A percentile compares a stretch with the other conserved stretches of the same genome.
Evolutionary conservation across 2,888 invertebrate genomes (phyloP).

Genomic region (Erynnis tages): DNA sequence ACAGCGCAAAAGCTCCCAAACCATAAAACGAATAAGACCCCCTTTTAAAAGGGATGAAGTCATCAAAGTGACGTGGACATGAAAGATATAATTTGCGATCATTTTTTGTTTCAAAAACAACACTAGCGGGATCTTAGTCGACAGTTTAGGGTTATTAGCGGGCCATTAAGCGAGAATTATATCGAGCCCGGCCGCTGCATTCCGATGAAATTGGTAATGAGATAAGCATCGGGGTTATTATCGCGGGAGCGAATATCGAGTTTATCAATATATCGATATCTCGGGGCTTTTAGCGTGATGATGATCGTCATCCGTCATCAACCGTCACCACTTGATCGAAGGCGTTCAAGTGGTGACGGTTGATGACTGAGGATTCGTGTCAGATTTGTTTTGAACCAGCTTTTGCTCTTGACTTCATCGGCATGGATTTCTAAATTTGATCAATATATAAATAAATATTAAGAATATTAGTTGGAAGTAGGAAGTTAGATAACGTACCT

Average conservation of each 20-base stretch:
- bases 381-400: no score
- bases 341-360: no score
- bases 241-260: constrained; percentile 35
- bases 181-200: constrained; percentile 60
- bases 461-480: no score
- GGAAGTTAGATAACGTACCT: no score
- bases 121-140: constrained; percentile 45
- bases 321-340: no score
- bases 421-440: no score
- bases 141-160: constrained; percentile 58
- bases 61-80: constrained; percentile 23
- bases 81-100: constrained; percentile 13
- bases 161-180: constrained; percentile 62
- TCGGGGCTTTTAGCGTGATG: constrained; percentile 20
- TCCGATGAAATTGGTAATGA: constrained; percentile 76
- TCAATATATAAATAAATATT: no score
- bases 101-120: constrained; percentile 21
- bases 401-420: no score
- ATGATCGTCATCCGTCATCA: no score
- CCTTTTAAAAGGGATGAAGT: constrained; percentile 17
- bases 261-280: constrained; percentile 21
- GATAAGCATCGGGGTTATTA: constrained; percentile 70
- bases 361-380: no score
- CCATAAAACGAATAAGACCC: no score
- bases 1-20: no score